These are phyloP conservation scores for Corvus moneduloides DNA, from an alignment of 2,113 vertebrate species.

Conservation along the genomic window DNA sequence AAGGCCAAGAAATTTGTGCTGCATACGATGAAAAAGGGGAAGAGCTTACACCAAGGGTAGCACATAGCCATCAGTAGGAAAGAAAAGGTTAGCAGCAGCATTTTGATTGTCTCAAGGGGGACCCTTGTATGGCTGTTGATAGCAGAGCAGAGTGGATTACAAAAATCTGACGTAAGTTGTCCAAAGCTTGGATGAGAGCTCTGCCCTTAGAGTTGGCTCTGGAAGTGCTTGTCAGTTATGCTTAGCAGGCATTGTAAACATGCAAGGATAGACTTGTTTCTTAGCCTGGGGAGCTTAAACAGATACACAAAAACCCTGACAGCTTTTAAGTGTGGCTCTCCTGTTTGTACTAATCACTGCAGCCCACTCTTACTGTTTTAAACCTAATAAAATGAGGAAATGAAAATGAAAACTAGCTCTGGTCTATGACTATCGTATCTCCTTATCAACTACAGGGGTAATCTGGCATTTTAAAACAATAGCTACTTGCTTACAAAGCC, in stretches of 20 bases:
- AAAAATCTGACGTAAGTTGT: neutral
- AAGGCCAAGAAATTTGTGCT: slow-evolving; percentile 54
- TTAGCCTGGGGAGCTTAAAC: slow-evolving; percentile 57
- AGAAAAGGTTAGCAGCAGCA: neutral
- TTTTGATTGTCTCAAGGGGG: neutral
- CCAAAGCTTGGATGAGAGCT: slow-evolving; percentile 18
- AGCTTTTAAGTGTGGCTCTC: slow-evolving; percentile 61
- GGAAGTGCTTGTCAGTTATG: slow-evolving; percentile 57
- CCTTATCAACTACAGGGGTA: slow-evolving; percentile 1
- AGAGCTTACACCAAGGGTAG: neutral
- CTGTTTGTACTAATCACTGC: slow-evolving; percentile 61
- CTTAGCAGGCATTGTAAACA: slow-evolving; percentile 58
- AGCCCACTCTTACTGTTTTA: slow-evolving; percentile 55
- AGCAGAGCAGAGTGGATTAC: neutral
- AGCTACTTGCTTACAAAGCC: neutral
- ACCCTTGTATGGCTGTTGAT: neutral
- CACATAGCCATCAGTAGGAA: neutral
- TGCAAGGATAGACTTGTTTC: slow-evolving; percentile 66
- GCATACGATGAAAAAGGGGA: neutral
- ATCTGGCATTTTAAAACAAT: slow-evolving; percentile 48
- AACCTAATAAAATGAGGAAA: slow-evolving; percentile 65
- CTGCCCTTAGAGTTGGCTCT: slow-evolving; percentile 5
- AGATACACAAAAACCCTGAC: slow-evolving; percentile 54
- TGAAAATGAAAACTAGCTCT: slow-evolving; percentile 57
- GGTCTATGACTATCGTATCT: slow-evolving; percentile 55